Evolutionary conservation across 1,140 invertebrate genomes (phyloP), one percentile per base, ranked within the genome.

Genomic region (Chironomus tepperi): DNA sequence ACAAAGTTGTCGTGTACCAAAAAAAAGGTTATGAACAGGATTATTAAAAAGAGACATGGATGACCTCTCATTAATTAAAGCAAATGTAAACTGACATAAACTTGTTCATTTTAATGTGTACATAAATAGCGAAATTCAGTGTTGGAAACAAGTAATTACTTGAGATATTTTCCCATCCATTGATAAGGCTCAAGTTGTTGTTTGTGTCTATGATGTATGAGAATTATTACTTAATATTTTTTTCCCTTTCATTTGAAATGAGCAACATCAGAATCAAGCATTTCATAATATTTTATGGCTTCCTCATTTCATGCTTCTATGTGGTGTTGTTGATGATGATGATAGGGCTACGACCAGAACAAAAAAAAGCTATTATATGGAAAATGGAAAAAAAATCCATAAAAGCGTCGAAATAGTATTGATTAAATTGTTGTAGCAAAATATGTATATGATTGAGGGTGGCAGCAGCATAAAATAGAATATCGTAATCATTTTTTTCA

Each of bases 311-410:
- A 57, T 57, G 12, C 47, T n/a, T 57, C 9, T 57, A 15, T 57
- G n/a, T n/a, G 12, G n/a, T 57, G 43, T 10, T 47, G 43, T 10
- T 47, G 12, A 57, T 57, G 43, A 47, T 47, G 43, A 47, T 47
- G 47, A 57, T 57, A 57, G 47, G 47, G 47, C 47, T 57, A 57
- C 47, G n/a, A 57, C 12, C n/a, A n/a, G n/a, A n/a, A 57, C 47
- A 57, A 8, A 57, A 12, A 12, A 57, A n/a, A n/a, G 47, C 47
- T n/a, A 57, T 57, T 57, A 57, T 15, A 57, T 57, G 47, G n/a
- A 57, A 47, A 47, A 57, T n/a, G n/a, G 47, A n/a, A 15, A 47
- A 43, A 57, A 57, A 57, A 57, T 57, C 47, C 47, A 57, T 57
- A 57, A 57, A 57, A 57, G 12, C 47, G 47, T 57, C 10, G 47